Base-by-base conservation (phyloP, 2,888 invertebrate genomes). In the Andrena chrysosceles region DNA sequence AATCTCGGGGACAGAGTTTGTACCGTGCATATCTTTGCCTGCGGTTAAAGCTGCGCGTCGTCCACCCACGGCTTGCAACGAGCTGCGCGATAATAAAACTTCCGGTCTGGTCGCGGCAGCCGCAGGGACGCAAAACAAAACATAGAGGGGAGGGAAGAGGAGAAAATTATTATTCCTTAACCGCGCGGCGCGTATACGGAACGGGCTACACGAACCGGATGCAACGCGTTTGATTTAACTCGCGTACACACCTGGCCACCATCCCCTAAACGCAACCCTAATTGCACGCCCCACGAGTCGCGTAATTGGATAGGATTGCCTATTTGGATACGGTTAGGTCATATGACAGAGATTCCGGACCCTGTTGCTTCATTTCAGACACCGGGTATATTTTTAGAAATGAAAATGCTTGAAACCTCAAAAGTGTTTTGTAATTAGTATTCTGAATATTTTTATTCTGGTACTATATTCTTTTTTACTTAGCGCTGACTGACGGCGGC, bases 51-150 rank as follows among this genome's bases (percentile, higher is more conserved):
- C 68, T 81, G 64, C 42, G 68, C 72, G 59, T 86, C 72, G 52
- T 86, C 72, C 86, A 86, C 72, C 81, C 85, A 87, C 82, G 77
- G 49, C 63, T 84, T 31, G 62, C 79, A 82, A 83, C 81, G 81
- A 87, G 79, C 79, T 73, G 71, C 74, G 76, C 85, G 90, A 90
- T 90, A 90, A 90, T 84, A 84, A 87, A 81, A 83, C 79, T 90
- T 90, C 90, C 90, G 90, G 88, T 89, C 90, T 89, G 90, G 84
- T 83, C 80, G 77, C 69, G 70, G 26, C 78, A 67, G 85, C 81
- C 81, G 64, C 76, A 76, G 80, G 83, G 81, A 82, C 83, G 77
- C 69, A 82, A 85, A 89, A 83, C 83, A 87, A 88, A 88, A 85
- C 72, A 77, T 33, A 78, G 31, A 75, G 81, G 78, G 70, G 76